Evolutionary conservation across 2,113 vertebrate genomes (phyloP).

Genomic region (Apistogramma diplotaenia): DNA sequence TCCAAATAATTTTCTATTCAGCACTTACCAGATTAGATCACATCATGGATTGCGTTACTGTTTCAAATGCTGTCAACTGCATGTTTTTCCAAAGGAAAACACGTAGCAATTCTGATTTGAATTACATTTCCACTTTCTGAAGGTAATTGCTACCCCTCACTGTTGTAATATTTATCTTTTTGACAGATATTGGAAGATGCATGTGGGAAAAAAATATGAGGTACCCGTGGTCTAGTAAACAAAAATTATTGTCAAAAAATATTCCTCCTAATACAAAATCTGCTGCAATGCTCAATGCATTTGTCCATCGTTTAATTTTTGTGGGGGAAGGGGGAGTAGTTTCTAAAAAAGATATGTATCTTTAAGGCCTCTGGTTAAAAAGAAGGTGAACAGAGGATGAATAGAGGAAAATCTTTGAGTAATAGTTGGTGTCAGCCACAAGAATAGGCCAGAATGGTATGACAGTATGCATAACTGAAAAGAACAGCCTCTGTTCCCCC

Average conservation of each 20-base stretch:
- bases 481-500: conserved; percentile 31
- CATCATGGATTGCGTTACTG: not conserved
- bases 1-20: not conserved
- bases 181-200: not conserved
- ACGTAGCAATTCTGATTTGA: not conserved
- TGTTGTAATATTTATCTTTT: not conserved
- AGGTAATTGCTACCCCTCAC: not conserved
- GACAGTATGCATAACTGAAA: conserved; percentile 31
- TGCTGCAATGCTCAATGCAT: not conserved
- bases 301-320: conserved; percentile 1
- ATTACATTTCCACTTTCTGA: not conserved
- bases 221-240: not conserved
- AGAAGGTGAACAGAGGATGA: not conserved
- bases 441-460: conserved; percentile 18
- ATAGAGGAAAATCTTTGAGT: conserved; percentile 11
- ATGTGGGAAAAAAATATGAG: not conserved
- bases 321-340: not conserved
- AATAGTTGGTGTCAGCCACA: conserved; percentile 10
- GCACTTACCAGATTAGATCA: not conserved
- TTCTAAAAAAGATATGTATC: not conserved
- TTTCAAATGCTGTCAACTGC: not conserved
- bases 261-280: not conserved
- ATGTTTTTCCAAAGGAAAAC: not conserved
- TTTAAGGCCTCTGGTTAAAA: not conserved
- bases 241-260: not conserved